Evolutionary conservation across 2,797 vertebrate species (phyloP), one percentile per base, ranked within the genome.

Genomic region (Argya squamiceps): DNA sequence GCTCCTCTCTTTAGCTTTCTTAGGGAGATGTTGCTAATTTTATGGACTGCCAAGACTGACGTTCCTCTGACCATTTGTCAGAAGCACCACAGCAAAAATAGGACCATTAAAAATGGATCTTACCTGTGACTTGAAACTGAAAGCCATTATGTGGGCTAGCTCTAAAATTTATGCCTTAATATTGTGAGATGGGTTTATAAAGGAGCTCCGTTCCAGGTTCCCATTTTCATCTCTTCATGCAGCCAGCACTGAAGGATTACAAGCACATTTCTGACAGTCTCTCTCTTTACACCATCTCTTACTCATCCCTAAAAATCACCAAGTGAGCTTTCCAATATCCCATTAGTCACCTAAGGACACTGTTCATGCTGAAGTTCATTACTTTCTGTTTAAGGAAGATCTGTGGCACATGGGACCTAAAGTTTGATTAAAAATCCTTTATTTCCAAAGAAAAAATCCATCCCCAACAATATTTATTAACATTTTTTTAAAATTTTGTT

Each of bases 51-150:
- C 53, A 34, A 55, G 85, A 75, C 62, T 88, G 88, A 86, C 4
- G 0, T 92, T 88, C 76, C 89, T 73, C 73, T 92, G 95, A 75
- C 88, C 96, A 93, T 95, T 90, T 94, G 58, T 93, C 93, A 94
- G 69, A 93, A 74, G 37, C 2, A 15, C 52, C 64, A 74, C 32
- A 58, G 94, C 85, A 96, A 95, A 97, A 97, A 95, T 93, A 96
- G 94, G 73, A 44, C 53, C 62, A 67, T 88, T 95, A 96, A 95
- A 96, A 96, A 92, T 90, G 74, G 63, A 89, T 90, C 85, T 52
- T 47, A 80, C 59, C 34, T 52, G 80, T 92, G 83, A 81, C 83
- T 94, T 32, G 24, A 75, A 81, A 73, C 85, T 62, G 65, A 63
- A 88, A 88, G 46, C 62, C 68, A 67, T 92, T 94, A 70, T n/a